phyloP scores from a whole-genome alignment of 2,888 invertebrate genomes.

The Villa cingulata region DNA sequence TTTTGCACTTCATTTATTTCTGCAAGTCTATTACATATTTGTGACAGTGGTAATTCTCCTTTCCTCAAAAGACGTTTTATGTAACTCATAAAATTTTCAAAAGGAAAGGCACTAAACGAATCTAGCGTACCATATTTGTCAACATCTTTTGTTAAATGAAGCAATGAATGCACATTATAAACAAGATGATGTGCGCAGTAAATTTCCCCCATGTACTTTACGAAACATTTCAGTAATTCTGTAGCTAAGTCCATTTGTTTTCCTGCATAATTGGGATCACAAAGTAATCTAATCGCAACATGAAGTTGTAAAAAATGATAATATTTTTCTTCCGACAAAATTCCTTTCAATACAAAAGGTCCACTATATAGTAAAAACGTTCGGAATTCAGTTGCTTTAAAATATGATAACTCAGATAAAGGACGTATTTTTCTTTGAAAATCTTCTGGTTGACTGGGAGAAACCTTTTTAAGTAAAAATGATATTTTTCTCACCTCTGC shows the following conservation, averaged over 20 bases:
- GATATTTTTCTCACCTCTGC: constrained; percentile 1
- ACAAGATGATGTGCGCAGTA: constrained; percentile 15
- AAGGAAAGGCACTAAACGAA: too few relatives aligned
- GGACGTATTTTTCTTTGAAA: constrained; percentile 17
- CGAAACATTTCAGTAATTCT: constrained; percentile 15
- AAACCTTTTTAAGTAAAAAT: constrained; percentile 1
- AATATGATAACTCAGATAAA: constrained; percentile 15
- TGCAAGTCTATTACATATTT: too few relatives aligned
- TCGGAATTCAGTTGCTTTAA: constrained; percentile 15
- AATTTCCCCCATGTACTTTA: constrained; percentile 11
- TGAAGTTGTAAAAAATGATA: constrained; percentile 16
- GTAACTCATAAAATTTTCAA: constrained; percentile 16
- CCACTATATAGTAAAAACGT: constrained; percentile 17
- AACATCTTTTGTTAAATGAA: constrained; percentile 15
- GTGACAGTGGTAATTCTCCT: too few relatives aligned
- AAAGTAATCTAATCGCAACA: constrained; percentile 16
- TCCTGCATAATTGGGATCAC: constrained; percentile 12
- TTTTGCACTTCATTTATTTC: too few relatives aligned
- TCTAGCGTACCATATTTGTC: constrained; percentile 15
- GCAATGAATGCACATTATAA: constrained; percentile 17
- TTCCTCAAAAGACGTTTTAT: constrained; percentile 14
- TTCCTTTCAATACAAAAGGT: constrained; percentile 14
- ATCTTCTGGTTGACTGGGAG: constrained; percentile 12
- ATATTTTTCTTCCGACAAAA: constrained; percentile 10
- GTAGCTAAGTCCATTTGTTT: constrained; percentile 9